phyloP scores from a whole-genome alignment of 2,888 invertebrate genomes.

The Athripsodes cinereus region DNA sequence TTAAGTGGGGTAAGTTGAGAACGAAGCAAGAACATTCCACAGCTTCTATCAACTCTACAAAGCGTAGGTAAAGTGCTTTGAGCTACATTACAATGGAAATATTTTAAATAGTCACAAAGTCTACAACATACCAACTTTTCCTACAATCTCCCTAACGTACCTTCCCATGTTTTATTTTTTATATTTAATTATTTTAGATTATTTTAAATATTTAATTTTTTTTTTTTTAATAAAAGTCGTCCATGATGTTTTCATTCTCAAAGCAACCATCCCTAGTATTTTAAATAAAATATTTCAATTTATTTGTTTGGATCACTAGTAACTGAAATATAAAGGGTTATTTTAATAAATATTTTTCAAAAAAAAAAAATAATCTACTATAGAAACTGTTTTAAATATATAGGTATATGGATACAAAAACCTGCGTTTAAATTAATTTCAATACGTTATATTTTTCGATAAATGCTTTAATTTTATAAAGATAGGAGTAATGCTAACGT shows the following conservation, averaged over 20 bases:
- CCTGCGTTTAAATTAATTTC: too few species aligned
- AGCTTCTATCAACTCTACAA: slow-evolving; percentile 11
- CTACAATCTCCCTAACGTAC: neutral
- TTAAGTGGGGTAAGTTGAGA: neutral
- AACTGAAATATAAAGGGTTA: too few species aligned
- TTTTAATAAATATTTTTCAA: too few species aligned
- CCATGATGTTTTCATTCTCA: neutral
- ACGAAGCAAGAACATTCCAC: slow-evolving; percentile 14
- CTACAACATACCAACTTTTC: neutral
- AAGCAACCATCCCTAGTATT: too few species aligned
- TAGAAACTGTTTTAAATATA: too few species aligned
- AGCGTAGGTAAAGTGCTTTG: slow-evolving; percentile 17
- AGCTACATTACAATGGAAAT: slow-evolving; percentile 11
- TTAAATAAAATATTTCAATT: too few species aligned
- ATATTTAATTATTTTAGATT: slow-evolving; percentile 7
- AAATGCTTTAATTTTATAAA: too few species aligned
- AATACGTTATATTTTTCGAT: too few species aligned
- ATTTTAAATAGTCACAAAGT: slow-evolving; percentile 12
- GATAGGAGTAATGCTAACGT: too few species aligned
- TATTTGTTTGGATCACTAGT: too few species aligned
- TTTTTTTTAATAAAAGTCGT: neutral
- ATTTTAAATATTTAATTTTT: neutral
- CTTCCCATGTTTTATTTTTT: neutral
- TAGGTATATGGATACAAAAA: too few species aligned
- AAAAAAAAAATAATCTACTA: too few species aligned